Evolutionary conservation across 2,113 vertebrate species (phyloP).

Genomic region (Ornithorhynchus anatinus): DNA sequence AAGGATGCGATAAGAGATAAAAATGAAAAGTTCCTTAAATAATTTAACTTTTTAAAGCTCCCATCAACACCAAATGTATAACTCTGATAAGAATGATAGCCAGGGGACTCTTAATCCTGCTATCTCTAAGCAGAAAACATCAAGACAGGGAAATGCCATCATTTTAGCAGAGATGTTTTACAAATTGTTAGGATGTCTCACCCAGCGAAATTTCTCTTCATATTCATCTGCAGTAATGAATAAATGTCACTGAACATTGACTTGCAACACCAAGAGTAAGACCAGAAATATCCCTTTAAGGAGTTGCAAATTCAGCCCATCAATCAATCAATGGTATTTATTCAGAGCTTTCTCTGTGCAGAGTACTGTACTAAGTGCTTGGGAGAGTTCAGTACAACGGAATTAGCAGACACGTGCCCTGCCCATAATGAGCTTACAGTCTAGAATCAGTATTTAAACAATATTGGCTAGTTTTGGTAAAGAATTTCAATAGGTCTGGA

Average conservation of each 20-base stretch:
- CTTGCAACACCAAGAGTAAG: rapidly evolving
- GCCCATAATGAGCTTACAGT: too few relatives aligned
- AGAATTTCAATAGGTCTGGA: too few relatives aligned
- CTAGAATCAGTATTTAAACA: too few relatives aligned
- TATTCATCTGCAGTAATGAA: too few relatives aligned
- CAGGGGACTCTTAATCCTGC: conserved; percentile 28
- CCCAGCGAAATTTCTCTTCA: rapidly evolving
- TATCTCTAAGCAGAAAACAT: conserved; percentile 15
- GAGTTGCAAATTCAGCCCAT: rapidly evolving
- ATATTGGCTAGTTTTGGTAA: too few relatives aligned
- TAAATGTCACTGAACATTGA: rapidly evolving
- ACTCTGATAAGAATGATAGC: conserved; percentile 50
- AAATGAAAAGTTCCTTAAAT: conserved; percentile 54
- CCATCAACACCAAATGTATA: conserved; percentile 32
- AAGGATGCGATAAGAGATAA: conserved; percentile 66
- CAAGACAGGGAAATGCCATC: not conserved
- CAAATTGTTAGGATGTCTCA: not conserved
- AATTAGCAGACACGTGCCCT: too few relatives aligned
- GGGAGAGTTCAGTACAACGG: too few relatives aligned
- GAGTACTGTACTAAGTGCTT: too few relatives aligned
- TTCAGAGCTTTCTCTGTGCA: too few relatives aligned
- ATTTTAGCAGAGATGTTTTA: rapidly evolving
- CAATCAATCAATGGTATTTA: too few relatives aligned
- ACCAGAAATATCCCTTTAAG: not conserved
- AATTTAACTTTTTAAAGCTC: conserved; percentile 58